Percentiles rank a stretch among this genome's conserved stretches.
Conservation (phyloP, 2,888 invertebrate species). For the Fragum fragum region DNA sequence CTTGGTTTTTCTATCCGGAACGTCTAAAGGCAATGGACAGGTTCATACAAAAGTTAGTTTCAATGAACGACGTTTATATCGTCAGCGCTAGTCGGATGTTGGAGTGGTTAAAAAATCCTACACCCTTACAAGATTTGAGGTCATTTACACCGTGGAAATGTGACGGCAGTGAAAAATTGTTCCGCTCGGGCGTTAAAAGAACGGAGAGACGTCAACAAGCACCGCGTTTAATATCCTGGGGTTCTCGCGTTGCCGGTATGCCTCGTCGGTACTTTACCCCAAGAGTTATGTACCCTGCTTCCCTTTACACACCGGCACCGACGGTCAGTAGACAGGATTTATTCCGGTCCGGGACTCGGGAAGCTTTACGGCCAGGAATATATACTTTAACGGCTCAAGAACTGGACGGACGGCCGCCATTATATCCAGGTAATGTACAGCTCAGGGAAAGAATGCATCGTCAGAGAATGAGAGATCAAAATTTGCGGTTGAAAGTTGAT, state of each 20-base stretch:
- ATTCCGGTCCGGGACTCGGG: neutral
- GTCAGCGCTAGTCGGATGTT: slow-evolving; percentile 77
- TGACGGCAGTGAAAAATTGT: slow-evolving; percentile 52
- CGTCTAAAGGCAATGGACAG: slow-evolving; percentile 82
- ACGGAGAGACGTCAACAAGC: slow-evolving; percentile 35
- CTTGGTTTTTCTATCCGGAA: slow-evolving; percentile 87
- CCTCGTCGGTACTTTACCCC: slow-evolving; percentile 15
- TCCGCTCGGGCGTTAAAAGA: slow-evolving; percentile 29
- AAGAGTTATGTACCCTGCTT: slow-evolving; percentile 5
- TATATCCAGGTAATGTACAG: neutral
- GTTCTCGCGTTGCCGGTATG: neutral
- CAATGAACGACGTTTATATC: slow-evolving; percentile 82
- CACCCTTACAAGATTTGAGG: slow-evolving; percentile 72
- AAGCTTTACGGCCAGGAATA: slow-evolving; percentile 11
- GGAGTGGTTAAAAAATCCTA: slow-evolving; percentile 81
- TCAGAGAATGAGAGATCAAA: neutral
- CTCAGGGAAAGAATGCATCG: neutral
- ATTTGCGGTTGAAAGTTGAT: neutral
- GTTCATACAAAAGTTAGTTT: slow-evolving; percentile 77
- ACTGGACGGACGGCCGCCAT: slow-evolving; percentile 17
- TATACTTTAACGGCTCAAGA: slow-evolving; percentile 5
- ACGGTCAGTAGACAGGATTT: neutral
- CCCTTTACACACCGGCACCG: slow-evolving; percentile 12
- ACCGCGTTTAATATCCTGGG: slow-evolving; percentile 44
- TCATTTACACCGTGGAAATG: slow-evolving; percentile 81